Base-by-base conservation (phyloP, 2,888 invertebrate genomes). In the Lypha dubia region DNA sequence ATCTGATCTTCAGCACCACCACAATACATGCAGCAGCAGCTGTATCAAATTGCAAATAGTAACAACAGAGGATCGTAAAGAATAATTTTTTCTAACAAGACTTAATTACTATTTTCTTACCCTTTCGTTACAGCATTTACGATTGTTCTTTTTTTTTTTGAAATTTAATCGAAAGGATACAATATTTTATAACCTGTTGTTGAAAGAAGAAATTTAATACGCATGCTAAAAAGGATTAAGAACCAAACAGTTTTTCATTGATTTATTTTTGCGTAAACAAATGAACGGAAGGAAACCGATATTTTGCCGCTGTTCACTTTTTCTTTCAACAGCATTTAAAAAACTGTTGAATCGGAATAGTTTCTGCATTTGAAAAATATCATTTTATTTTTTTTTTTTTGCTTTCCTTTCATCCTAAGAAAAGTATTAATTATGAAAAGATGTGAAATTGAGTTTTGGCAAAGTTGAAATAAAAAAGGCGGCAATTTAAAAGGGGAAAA, bases 31-130 rank as follows among this genome's bases (percentile, higher is more conserved):
- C n/a, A n/a, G n/a, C n/a, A n/a, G 28, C 76, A 76, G 80, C 84
- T 63, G 77, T 81, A 81, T 81, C 74, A 63, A 81, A 81, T 84
- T 84, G 62, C 84, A 74, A 46, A 81, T 44, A 51, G 58, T 53
- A 77, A 76, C n/a, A n/a, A 68, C 41, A 46, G 17, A 65, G 24
- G 2, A 24, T 38, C 38, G 35, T 7, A 22, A 46, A 46, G 2
- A 22, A 35, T 63, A 46, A 32, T 28, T 53, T 74, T 53, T 20
- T 15, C 13, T 28, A n/a, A 22, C 8, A 65, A 56, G 20, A 8
- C 17, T 1, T 24, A 4, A 24, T 38, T 15, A 13, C 8, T 9
- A 32, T 58, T 56, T 41, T 79, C 9, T 65, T 71, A 79, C 73
- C 73, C 79, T 79, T 79, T 79, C 49, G 15, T 51, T 56, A 13